Percentiles rank a stretch among this genome's conserved stretches.
Evolutionary conservation across 2,113 vertebrate genomes (phyloP).

Genomic region (Eolophus roseicapilla): DNA sequence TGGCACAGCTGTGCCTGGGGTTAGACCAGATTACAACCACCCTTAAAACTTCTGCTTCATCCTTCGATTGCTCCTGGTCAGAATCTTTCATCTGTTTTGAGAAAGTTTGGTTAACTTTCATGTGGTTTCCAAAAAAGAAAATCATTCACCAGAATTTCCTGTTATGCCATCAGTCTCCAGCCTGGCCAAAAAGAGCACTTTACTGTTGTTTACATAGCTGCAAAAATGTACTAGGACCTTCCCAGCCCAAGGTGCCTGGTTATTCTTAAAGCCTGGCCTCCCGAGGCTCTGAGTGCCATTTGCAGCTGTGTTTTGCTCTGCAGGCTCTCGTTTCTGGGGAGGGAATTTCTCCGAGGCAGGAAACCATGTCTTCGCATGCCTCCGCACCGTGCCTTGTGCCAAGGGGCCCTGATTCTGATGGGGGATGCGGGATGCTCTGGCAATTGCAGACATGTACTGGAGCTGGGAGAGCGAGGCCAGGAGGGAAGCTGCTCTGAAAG

Average conservation of each 20-base stretch:
- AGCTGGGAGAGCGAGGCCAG: accelerated
- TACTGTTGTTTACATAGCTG: conserved; percentile 69
- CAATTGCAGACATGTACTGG: neutral
- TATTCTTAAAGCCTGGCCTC: conserved; percentile 52
- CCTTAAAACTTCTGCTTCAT: conserved; percentile 30
- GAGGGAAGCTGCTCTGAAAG: neutral
- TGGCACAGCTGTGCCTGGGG: accelerated
- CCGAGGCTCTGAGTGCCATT: conserved; percentile 13
- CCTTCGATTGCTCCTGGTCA: conserved; percentile 20
- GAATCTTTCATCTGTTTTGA: conserved; percentile 62
- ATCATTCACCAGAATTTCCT: conserved; percentile 66
- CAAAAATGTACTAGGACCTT: conserved; percentile 54
- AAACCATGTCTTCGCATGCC: conserved; percentile 31
- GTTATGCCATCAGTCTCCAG: conserved; percentile 58
- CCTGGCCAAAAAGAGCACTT: conserved; percentile 49
- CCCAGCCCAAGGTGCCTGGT: conserved; percentile 64
- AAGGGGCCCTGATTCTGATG: neutral
- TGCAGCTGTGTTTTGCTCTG: conserved; percentile 61
- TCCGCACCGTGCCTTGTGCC: neutral
- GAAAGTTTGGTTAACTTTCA: conserved; percentile 67
- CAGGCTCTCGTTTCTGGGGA: conserved; percentile 47
- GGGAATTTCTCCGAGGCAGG: conserved; percentile 50
- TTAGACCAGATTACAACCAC: neutral
- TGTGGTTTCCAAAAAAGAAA: conserved; percentile 64
- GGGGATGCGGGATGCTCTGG: neutral